These are phyloP conservation scores for Urocolius indicus DNA, from an alignment of 2,113 vertebrate species.

Conservation along the genomic window DNA sequence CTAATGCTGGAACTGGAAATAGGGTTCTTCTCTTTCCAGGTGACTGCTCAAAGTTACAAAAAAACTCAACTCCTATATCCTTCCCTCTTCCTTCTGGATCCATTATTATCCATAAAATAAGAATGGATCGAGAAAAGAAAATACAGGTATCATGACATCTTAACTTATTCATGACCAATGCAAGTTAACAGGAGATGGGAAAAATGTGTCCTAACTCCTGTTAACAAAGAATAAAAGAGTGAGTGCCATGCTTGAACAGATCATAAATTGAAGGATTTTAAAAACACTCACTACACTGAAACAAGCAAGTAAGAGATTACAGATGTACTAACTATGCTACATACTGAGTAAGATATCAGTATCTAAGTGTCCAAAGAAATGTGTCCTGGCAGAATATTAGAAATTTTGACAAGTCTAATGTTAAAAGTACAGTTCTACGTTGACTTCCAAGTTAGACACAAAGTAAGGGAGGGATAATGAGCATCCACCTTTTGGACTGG, in stretches of 20 bases:
- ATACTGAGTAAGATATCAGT: neutral
- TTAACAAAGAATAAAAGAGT: neutral
- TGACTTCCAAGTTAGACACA: neutral
- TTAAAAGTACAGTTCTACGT: neutral
- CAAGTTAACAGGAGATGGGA: neutral
- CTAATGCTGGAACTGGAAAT: neutral
- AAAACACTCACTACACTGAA: neutral
- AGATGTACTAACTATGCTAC: neutral
- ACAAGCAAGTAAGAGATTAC: neutral
- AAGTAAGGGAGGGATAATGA: neutral
- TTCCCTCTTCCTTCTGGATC: neutral
- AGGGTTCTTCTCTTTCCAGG: neutral
- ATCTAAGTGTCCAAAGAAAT: neutral
- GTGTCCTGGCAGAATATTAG: neutral
- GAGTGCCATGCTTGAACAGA: neutral
- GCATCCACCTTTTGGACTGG: neutral
- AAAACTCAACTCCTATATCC: neutral
- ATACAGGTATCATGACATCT: neutral
- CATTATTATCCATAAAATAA: neutral
- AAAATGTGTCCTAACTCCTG: neutral
- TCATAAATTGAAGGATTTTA: neutral
- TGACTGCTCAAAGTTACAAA: neutral
- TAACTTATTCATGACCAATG: neutral
- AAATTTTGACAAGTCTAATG: neutral
- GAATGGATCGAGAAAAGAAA: neutral